Base-by-base conservation (phyloP, 2,888 invertebrate genomes). In the Drosophila affinis region DNA sequence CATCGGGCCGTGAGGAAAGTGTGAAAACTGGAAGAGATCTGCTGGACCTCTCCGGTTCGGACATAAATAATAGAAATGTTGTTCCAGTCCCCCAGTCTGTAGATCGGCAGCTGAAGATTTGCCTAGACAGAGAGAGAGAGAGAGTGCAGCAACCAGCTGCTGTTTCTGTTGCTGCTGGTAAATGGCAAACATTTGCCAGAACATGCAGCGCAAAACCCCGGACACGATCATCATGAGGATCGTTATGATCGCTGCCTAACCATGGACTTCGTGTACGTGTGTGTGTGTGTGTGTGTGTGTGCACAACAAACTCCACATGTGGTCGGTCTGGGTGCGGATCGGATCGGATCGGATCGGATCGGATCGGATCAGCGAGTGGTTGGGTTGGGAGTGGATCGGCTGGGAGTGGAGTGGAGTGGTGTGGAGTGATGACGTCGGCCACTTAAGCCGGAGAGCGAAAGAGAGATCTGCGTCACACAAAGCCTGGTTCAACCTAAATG, bases 301-400 rank as follows among this genome's bases (percentile, higher is more conserved):
- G 81, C 87, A 83, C 86, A 87, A 87, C 88, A 83, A 85, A 83
- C 88, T 76, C 82, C 88, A 83, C 88, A 87, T 83, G 88, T 79
- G 82, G 82, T 79, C 88, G 61, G 47, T 45, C 55, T 67, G 48
- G 55, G 39, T 44, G 54, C 34, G 68, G 65, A 48, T 10, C 47
- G 32, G 48, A 12, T 64, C 34, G 68, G 65, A 48, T 10, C 47
- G 32, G 48, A 12, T 64, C 21, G 51, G 62, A 63, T 63, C 27
- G 44, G 68, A 68, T 68, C 48, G 45, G 49, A 65, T 48, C 47
- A 47, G 47, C 12, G 46, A 10, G 21, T 21, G 21, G 21, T 21
- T 21, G 10, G 47, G 9, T 18, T 49, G 18, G 29, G 58, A 54
- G 45, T 45, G 44, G 59, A 58, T 59, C 51, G 61, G 17, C 14